Evolutionary conservation across 2,888 invertebrate species (phyloP), one percentile per base, ranked within the genome.

Genomic region (Drosophila limbata): DNA sequence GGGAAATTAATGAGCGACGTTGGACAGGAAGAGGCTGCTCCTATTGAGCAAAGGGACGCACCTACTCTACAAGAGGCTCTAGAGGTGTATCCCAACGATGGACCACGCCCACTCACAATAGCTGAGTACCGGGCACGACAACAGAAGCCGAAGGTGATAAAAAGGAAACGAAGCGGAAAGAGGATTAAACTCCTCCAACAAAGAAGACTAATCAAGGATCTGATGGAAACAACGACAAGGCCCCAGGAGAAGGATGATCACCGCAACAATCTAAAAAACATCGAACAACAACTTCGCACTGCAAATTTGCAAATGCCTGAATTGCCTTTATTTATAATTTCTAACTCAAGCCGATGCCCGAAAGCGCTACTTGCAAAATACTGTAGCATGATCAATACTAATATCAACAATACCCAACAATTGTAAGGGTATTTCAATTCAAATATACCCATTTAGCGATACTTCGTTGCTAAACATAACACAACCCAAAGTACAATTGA

Each of bases 11-110:
- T n/a, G n/a, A n/a, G n/a, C n/a, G n/a, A n/a, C n/a, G n/a, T 21
- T 21, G 21, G 21, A 21, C 21, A 21, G 40, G 48, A 48, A 17
- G 33, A 33, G 11, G 10, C 48, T 48, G 48, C 48, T 33, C 33
- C 48, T 10, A 1, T 33, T 13, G 48, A 17, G 48, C 48, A 48
- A 48, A 48, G 33, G 48, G 17, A 48, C 3, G 33, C 33, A 48
- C 19, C 48, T 0, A 48, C 0, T 3, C 33, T 48, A 6, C 0
- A 17, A 19, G 33, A 48, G 8, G 48, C 48, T 17, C 2, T 35
- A 13, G 33, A 48, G 48, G 11, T 48, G 33, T 33, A 17, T 17
- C 33, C 48, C 4, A 48, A 48, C 19, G 11, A 4, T 4, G 48
- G 48, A 40, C 40, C 40, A 17, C 40, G 40, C 40, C 17, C 17